Evolutionary conservation across 2,797 vertebrate genomes (phyloP), one percentile per base, ranked within the genome.

Genomic region (Characodon lateralis): DNA sequence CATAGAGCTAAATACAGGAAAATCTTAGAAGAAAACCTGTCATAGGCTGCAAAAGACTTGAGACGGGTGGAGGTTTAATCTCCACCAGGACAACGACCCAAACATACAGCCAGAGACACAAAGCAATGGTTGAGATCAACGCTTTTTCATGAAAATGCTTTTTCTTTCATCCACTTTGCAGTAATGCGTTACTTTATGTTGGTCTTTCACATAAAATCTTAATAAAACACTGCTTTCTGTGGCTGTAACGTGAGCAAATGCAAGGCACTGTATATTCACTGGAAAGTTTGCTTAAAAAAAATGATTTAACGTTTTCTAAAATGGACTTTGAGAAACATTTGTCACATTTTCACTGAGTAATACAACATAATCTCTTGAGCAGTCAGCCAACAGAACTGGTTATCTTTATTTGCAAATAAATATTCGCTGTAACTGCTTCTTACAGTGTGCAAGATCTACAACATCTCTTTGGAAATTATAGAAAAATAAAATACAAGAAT

Each of bases 401-500:
- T 95, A 96, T 94, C 95, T 98, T 98, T 97, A 98, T 98, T 98
- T 96, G 95, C 96, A 97, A 97, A 96, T 97, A 97, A 96, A 96
- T 97, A 97, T 95, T 94, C 94, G 96, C 96, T 94, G 96, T 97
- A 97, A 95, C 96, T 96, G 95, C 95, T 94, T 96, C 92, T 96
- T 96, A 96, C 92, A 95, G 96, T 97, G 93, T 96, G 95, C 97
- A 97, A 97, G 96, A 96, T 96, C 96, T 97, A 96, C 97, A 96
- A 98, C 96, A 96, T 96, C 94, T 96, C 97, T 96, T 97, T 97
- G 95, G 96, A 98, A 98, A 97, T 98, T 82, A 98, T 98, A 98
- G 95, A 98, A 98, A 98, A 98, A 98, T 98, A 98, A 98, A 97
- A 97, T 97, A 97, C 96, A 97, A 95, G 96, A 97, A 96, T 97